phyloP scores from a whole-genome alignment of 2,888 invertebrate species.

The Parnassius smintheus region DNA sequence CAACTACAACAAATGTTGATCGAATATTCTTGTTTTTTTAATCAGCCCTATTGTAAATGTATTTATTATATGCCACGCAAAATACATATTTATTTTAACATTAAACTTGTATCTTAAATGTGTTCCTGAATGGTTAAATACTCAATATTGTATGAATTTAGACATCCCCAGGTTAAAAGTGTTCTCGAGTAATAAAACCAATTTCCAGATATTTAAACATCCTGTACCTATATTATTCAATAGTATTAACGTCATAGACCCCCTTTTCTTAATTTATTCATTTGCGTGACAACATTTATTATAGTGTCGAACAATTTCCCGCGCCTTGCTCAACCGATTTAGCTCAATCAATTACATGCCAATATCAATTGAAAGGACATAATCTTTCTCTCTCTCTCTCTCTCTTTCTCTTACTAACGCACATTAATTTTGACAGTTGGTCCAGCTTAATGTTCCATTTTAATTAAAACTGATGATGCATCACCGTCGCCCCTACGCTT shows the following conservation, averaged over 20 bases:
- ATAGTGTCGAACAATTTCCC: slow-evolving; percentile 43
- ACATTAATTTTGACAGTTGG: slow-evolving; percentile 48
- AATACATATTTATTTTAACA: too few relatives aligned
- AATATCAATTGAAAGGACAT: slow-evolving; percentile 50
- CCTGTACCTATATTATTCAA: slow-evolving; percentile 5
- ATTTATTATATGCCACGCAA: too few relatives aligned
- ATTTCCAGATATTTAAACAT: neutral
- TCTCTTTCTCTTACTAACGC: slow-evolving; percentile 22
- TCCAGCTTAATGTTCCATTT: slow-evolving; percentile 65
- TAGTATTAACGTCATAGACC: slow-evolving; percentile 16
- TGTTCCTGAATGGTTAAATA: too few relatives aligned
- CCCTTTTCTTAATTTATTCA: slow-evolving; percentile 27
- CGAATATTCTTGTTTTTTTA: too few relatives aligned
- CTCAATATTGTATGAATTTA: too few relatives aligned
- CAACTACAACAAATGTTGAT: too few relatives aligned
- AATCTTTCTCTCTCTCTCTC: slow-evolving; percentile 24
- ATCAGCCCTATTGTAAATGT: too few relatives aligned
- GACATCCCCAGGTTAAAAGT: too few relatives aligned
- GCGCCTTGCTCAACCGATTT: slow-evolving; percentile 40
- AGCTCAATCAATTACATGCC: slow-evolving; percentile 67
- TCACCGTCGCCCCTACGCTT: slow-evolving; percentile 53
- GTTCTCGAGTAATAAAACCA: too few relatives aligned
- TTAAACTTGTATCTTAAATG: too few relatives aligned
- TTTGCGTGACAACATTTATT: slow-evolving; percentile 57
- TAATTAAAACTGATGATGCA: slow-evolving; percentile 78